Base-by-base conservation (phyloP, 2,113 vertebrate genomes). In the Nothocercus nigrocapillus region DNA sequence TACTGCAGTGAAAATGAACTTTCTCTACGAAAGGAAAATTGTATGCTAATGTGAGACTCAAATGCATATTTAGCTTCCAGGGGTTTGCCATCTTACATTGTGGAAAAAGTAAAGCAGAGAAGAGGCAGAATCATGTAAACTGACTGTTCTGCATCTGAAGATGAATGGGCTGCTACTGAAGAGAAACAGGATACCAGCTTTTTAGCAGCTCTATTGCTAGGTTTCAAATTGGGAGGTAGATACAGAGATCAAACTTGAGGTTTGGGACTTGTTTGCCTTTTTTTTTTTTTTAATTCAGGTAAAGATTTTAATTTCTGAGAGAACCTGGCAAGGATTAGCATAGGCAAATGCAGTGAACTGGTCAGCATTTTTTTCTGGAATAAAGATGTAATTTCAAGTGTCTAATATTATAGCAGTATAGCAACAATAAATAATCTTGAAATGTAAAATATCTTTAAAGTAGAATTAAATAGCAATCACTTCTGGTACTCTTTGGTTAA, bases 111-210 rank as follows among this genome's bases (percentile, higher is more conserved):
- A 76, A 89, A 95, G 90, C 76, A 96, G 89, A 88, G 70, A 96
- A 96, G 90, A 95, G 85, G 80, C 94, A 97, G 96, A 95, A 96
- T 80, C 92, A 93, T 95, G 68, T 94, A 95, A 97, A 96, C 91
- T 64, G 89, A 87, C 94, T 95, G 84, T 92, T 94, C 95, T 94
- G 77, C 95, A 94, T 73, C 89, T 64, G 68, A 89, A 98, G 98
- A 99, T 98, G 97, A 98, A 99, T 98, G 98, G 96, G 95, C 98
- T 99, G 98, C 98, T 98, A 97, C 97, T 98, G 98, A 98, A 97
- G 97, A 98, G 98, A 99, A 99, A 98, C 98, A 99, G 98, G 94
- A 98, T 98, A 96, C 97, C 97, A 96, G 96, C 96, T 97, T 98
- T 98, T 98, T 98, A 98, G 97, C 98, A 98, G 92, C 97, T 98